These are phyloP conservation scores for Apostichopus californicus DNA, from an alignment of 35 echinoderm and acorn worm genomes.

Conservation along the genomic window DNA sequence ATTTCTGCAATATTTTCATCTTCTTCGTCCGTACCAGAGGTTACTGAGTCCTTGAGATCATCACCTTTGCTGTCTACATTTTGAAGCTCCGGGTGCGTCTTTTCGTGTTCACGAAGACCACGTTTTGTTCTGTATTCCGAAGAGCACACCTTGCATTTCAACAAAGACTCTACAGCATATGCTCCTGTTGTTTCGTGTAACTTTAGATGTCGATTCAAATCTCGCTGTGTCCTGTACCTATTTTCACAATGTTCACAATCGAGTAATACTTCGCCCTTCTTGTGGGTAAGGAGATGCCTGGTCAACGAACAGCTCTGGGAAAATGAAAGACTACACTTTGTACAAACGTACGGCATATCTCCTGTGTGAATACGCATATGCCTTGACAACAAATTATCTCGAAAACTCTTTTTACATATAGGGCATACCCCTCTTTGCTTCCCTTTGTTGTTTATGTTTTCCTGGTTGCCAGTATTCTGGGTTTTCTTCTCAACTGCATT, in stretches of 20 bases:
- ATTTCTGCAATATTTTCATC: not conserved
- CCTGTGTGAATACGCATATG: slow-evolving; percentile 39
- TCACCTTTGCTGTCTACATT: not conserved
- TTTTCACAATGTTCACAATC: slow-evolving; percentile 36
- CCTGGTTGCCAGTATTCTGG: not conserved
- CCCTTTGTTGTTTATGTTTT: not conserved
- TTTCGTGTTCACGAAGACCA: slow-evolving; percentile 11
- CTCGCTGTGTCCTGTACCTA: slow-evolving; percentile 19
- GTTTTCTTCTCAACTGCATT: not conserved
- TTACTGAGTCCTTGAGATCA: not conserved
- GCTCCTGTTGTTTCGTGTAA: not conserved
- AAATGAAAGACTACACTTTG: slow-evolving; percentile 43
- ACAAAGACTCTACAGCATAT: not conserved
- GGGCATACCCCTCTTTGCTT: not conserved
- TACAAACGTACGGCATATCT: slow-evolving; percentile 28
- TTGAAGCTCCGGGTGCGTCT: slow-evolving; percentile 8
- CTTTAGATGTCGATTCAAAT: slow-evolving; percentile 40
- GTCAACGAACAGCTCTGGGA: not conserved
- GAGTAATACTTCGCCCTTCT: slow-evolving; percentile 28
- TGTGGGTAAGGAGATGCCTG: slow-evolving; percentile 20
- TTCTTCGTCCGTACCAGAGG: not conserved
- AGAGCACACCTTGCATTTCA: slow-evolving; percentile 20
- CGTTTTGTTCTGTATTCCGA: slow-evolving; percentile 1
- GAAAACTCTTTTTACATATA: slow-evolving; percentile 13
- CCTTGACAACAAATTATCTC: not conserved